Evolutionary conservation across 2,888 invertebrate species (phyloP).

Genomic region (Ferrisia virgata): DNA sequence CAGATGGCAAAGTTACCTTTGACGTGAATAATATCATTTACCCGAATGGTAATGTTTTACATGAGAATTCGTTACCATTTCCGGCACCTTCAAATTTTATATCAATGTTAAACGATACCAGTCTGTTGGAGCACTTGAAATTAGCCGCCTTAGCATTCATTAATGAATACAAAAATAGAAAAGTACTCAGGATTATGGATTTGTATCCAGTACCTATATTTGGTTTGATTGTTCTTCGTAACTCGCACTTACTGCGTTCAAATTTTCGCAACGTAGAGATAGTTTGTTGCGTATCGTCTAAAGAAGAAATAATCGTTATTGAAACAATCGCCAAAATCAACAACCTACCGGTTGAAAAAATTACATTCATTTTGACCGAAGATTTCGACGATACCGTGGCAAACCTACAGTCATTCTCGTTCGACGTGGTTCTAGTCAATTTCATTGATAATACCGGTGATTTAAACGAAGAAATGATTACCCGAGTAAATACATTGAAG

Average conservation of each 20-base stretch:
- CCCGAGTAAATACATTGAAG: conserved; percentile 50
- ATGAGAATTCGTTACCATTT: conserved; percentile 52
- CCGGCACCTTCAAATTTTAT: conserved; percentile 53
- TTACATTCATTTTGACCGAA: conserved; percentile 55
- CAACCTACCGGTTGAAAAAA: conserved; percentile 53
- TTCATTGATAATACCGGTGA: conserved; percentile 61
- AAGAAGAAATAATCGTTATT: conserved; percentile 54
- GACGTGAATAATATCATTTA: conserved; percentile 47
- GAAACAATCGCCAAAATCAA: conserved; percentile 55
- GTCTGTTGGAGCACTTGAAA: conserved; percentile 55
- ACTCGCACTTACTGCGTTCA: conserved; percentile 53
- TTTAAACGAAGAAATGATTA: conserved; percentile 55
- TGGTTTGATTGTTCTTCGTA: conserved; percentile 55
- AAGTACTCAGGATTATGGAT: conserved; percentile 55
- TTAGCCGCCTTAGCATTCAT: conserved; percentile 51
- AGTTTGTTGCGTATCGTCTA: conserved; percentile 56
- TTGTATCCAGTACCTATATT: conserved; percentile 63
- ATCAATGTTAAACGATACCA: conserved; percentile 58
- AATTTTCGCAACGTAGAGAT: conserved; percentile 51
- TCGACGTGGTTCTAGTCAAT: conserved; percentile 60
- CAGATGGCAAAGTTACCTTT: conserved; percentile 54
- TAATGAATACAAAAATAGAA: conserved; percentile 51
- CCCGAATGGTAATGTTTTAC: conserved; percentile 50
- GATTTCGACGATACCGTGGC: conserved; percentile 48
- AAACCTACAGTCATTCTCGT: conserved; percentile 51